Conservation (phyloP, 2,113 vertebrate genomes). For the Raja brachyura region DNA sequence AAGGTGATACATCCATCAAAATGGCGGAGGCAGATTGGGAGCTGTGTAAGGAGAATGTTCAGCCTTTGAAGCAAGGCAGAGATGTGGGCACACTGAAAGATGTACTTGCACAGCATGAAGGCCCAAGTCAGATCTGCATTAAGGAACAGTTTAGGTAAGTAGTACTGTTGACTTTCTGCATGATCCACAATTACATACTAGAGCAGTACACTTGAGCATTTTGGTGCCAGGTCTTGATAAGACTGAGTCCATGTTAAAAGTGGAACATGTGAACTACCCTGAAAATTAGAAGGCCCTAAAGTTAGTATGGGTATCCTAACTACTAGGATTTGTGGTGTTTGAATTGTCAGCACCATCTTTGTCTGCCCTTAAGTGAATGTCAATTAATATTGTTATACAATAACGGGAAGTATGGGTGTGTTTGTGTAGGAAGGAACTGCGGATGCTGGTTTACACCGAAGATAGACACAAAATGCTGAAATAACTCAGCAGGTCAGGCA, state of each 20-base stretch:
- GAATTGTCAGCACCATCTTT: background rate
- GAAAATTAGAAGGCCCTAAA: background rate
- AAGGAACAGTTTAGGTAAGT: slow-evolving; percentile 78
- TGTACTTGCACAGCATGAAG: slow-evolving; percentile 72
- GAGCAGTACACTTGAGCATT: background rate
- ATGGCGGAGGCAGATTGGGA: slow-evolving; percentile 87
- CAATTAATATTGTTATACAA: no score
- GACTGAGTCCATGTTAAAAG: background rate
- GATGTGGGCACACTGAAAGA: slow-evolving; percentile 71
- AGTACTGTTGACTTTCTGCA: background rate
- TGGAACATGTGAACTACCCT: background rate
- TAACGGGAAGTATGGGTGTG: no score
- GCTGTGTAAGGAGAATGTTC: slow-evolving; percentile 92
- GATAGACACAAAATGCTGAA: no score
- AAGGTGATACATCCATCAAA: background rate
- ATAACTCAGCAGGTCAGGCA: no score
- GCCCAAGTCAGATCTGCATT: slow-evolving; percentile 54
- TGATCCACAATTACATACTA: background rate
- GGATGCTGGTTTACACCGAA: no score
- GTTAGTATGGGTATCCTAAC: background rate
- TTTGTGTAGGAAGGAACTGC: no score
- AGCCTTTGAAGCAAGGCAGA: slow-evolving; percentile 76
- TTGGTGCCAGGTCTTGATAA: background rate
- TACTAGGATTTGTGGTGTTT: background rate
- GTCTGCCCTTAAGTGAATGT: no score